Evolutionary conservation across 2,797 vertebrate species (phyloP).

Genomic region (Macropus fuliginosus): DNA sequence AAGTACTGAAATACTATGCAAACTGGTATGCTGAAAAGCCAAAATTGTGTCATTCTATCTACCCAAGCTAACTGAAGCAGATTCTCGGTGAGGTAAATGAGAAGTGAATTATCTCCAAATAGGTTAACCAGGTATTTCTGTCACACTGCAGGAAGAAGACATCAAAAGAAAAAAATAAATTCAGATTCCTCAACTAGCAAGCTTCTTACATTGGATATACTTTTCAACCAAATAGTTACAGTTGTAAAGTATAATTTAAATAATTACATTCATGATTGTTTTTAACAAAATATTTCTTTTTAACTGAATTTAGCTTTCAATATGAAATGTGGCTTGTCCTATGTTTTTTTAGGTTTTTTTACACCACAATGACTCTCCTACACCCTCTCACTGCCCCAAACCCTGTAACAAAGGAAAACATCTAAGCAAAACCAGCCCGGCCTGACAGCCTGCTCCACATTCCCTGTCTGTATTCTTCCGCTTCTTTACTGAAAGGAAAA

Average conservation of each 20-base stretch:
- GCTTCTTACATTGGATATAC: constrained; percentile 39
- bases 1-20: not conserved
- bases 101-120: not conserved
- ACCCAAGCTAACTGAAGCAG: constrained; percentile 48
- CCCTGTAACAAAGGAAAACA: not conserved
- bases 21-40: not conserved
- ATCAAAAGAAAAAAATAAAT: not conserved
- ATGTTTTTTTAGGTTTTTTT: not conserved
- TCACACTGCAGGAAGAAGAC: not conserved
- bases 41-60: constrained; percentile 22
- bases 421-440: not conserved
- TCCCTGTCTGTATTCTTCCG: not conserved
- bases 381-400: not conserved
- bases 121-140: constrained; percentile 2
- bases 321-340: constrained; percentile 54
- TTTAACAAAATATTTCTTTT: constrained; percentile 48
- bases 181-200: not conserved
- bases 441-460: not conserved
- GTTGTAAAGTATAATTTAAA: not conserved
- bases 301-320: constrained; percentile 63
- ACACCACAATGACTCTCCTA: not conserved
- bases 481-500: not conserved
- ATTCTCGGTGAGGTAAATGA: not conserved
- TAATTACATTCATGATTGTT: constrained; percentile 30
- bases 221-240: constrained; percentile 23